These are phyloP conservation scores for Podargus strigoides DNA, from an alignment of 2,797 vertebrate genomes.

Conservation along the genomic window DNA sequence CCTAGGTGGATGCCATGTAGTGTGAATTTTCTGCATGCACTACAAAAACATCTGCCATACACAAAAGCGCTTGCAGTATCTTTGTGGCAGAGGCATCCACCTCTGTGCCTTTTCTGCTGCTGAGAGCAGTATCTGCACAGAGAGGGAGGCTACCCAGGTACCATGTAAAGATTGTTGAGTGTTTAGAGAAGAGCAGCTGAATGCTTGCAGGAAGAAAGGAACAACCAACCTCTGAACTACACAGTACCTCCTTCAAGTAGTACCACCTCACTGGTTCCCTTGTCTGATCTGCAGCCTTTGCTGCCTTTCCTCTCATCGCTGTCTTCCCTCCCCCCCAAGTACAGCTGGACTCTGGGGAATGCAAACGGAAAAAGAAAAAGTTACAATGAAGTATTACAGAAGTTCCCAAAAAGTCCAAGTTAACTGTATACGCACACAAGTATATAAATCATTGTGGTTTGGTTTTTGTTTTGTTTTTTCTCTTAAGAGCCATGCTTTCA, in stretches of 20 bases:
- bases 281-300: not conserved
- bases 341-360: not conserved
- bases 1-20: accelerated
- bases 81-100: not conserved
- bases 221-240: not conserved
- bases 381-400: not conserved
- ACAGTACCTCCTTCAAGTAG: not conserved
- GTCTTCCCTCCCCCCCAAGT: not conserved
- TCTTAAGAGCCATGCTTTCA: not conserved
- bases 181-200: not conserved
- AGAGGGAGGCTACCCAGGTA: not conserved
- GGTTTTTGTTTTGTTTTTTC: no score
- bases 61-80: not conserved
- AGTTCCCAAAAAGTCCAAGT: not conserved
- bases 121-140: not conserved
- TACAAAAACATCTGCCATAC: not conserved
- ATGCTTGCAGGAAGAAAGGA: not conserved
- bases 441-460: not conserved
- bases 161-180: no score
- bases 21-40: not conserved
- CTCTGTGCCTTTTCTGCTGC: not conserved
- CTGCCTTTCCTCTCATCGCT: not conserved
- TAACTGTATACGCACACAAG: not conserved
- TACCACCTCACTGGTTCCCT: not conserved
- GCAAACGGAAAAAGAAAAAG: not conserved